Evolutionary conservation across 2,797 vertebrate genomes (phyloP), one percentile per base, ranked within the genome.

Genomic region (Martes flavigula): DNA sequence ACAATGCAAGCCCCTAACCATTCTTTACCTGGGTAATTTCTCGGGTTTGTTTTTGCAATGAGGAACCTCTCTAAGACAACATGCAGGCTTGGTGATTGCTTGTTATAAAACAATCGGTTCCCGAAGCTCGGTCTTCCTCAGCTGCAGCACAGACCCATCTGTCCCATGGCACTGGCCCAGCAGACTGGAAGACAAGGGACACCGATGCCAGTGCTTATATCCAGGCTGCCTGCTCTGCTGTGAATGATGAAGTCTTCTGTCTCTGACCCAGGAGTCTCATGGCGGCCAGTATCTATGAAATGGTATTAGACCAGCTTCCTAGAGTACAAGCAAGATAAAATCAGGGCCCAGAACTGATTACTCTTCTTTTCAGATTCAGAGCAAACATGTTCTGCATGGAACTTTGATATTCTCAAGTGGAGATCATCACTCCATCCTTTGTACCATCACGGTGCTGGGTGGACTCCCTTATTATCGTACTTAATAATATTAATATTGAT

Each of bases 401-500:
- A 77, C 14, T 60, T 23, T 48, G 27, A 58, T 70, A 83, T 92
- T 81, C 77, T 92, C 64, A 87, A 23, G n/a, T 68, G 62, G 56
- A 60, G 30, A 56, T 64, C 2, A 14, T 83, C 17, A 7, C 43
- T 66, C 48, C 10, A 10, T 70, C 35, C 43, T 92, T 94, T 48
- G 9, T 21, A 38, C 4, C n/a, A 38, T 7, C 25, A 23, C n/a
- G 23, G 8, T 15, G 25, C 30, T 54, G 77, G 38, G 46, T 35
- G n/a, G 58, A 58, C 82, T 89, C 5, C 35, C 54, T 90, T n/a
- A 83, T 58, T 66, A 88, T 84, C 40, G 38, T 40, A 84, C 46
- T 87, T 93, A 70, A 54, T 70, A 81, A 87, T 79, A 51, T 89
- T 87, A 89, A 48, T 46, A 91, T 75, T 64, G 43, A 68, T 90